These are phyloP conservation scores for Eretmodus cyanostictus DNA, from an alignment of 2,113 vertebrate species.

Conservation along the genomic window DNA sequence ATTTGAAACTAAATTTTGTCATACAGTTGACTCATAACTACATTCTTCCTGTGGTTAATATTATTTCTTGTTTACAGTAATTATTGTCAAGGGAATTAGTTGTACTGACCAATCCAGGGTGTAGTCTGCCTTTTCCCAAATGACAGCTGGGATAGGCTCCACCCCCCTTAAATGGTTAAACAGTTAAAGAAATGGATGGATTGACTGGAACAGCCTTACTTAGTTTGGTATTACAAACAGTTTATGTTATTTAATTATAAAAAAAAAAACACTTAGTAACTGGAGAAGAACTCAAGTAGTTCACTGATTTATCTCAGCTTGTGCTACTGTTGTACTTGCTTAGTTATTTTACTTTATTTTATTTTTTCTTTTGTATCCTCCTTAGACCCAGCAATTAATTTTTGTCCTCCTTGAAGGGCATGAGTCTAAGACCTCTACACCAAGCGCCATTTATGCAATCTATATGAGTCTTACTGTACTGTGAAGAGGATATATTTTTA, in stretches of 20 bases:
- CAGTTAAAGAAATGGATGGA: fast-evolving
- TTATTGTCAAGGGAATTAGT: background rate
- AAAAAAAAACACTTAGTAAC: background rate
- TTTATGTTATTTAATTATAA: background rate
- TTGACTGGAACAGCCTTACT: background rate
- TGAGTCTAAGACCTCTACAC: background rate
- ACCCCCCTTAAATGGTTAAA: background rate
- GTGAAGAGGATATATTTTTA: background rate
- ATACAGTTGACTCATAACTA: fast-evolving
- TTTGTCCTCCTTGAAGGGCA: background rate
- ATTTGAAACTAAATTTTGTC: background rate
- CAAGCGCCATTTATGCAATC: fast-evolving
- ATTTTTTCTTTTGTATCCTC: fast-evolving
- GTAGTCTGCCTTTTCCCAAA: background rate
- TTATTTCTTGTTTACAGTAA: background rate
- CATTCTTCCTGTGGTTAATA: background rate
- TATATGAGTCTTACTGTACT: background rate
- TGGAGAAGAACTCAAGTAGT: background rate
- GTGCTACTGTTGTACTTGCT: background rate
- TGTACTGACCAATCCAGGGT: background rate
- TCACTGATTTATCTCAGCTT: background rate
- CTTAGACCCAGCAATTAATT: background rate
- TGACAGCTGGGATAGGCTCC: background rate
- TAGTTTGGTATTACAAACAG: background rate
- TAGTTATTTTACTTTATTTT: background rate